A percentile compares a stretch with the other conserved stretches of the same genome.
These are phyloP conservation scores for Diplodus sargus DNA, from an alignment of 2,797 vertebrate species.

Conservation along the genomic window DNA sequence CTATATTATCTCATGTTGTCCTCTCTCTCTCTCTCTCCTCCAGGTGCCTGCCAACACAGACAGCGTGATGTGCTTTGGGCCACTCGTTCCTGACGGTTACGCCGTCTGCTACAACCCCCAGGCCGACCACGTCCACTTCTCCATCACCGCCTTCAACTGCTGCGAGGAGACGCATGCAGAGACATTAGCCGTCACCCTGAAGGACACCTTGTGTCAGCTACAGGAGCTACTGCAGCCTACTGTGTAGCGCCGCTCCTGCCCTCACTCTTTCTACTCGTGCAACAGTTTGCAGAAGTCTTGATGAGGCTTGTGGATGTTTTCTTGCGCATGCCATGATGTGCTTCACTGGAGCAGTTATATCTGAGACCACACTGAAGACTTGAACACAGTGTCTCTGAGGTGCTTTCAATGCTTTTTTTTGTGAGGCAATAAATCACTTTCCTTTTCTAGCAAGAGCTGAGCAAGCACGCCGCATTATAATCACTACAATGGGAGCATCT, in stretches of 20 bases:
- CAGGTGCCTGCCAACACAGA: conserved; percentile 87
- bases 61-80: conserved; percentile 90
- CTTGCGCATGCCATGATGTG: neutral
- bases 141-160: conserved; percentile 89
- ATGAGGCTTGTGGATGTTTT: conserved; percentile 6
- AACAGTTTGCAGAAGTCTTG: conserved; percentile 1
- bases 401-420: conserved; percentile 53
- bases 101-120: conserved; percentile 89
- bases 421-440: conserved; percentile 27
- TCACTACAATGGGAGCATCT: neutral
- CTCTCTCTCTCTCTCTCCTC: neutral
- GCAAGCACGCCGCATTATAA: conserved; percentile 7
- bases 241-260: conserved; percentile 61
- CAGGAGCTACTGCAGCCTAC: conserved; percentile 82
- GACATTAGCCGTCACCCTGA: conserved; percentile 80
- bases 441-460: conserved; percentile 36
- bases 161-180: conserved; percentile 89
- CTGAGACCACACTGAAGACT: conserved; percentile 1
- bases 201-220: conserved; percentile 81
- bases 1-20: neutral
- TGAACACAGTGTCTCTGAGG: conserved; percentile 12
- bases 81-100: conserved; percentile 88
- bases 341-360: conserved; percentile 15
- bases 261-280: conserved; percentile 1
- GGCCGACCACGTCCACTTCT: conserved; percentile 87